phyloP scores from a whole-genome alignment of 2,113 vertebrate species.

The Perccottus glenii region DNA sequence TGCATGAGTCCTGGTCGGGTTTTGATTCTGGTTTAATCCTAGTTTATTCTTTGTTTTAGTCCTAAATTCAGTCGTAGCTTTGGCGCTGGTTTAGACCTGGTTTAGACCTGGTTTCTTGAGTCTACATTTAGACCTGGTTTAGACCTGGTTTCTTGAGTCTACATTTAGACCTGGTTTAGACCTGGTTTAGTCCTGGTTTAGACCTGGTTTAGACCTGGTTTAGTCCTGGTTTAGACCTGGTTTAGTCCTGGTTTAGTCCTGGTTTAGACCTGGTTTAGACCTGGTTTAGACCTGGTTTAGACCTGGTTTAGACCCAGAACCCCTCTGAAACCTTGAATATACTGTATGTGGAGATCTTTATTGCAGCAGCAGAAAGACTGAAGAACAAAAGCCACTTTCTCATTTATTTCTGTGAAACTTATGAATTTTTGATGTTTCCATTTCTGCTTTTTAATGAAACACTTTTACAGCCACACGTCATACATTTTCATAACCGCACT shows the following conservation, averaged over 20 bases:
- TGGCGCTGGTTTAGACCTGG: too few relatives aligned
- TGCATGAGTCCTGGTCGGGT: too few relatives aligned
- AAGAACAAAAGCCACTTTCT: slow-evolving; percentile 59
- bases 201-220: too few relatives aligned
- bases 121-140: neutral
- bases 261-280: too few relatives aligned
- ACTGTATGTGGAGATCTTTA: slow-evolving; percentile 23
- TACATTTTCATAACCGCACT: slow-evolving; percentile 55
- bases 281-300: too few relatives aligned
- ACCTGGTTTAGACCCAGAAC: neutral
- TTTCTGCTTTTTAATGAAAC: slow-evolving; percentile 67
- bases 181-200: too few relatives aligned
- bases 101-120: slow-evolving; percentile 2
- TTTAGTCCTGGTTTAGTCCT: neutral
- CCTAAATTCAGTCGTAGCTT: too few relatives aligned
- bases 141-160: neutral
- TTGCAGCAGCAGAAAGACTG: slow-evolving; percentile 39
- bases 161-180: neutral
- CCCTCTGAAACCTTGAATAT: neutral
- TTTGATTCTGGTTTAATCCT: too few relatives aligned
- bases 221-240: too few relatives aligned
- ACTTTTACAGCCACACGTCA: slow-evolving; percentile 49
- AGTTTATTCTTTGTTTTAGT: too few relatives aligned
- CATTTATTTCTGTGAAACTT: slow-evolving; percentile 58
- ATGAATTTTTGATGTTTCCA: slow-evolving; percentile 77